phyloP scores from a whole-genome alignment of 2,797 vertebrate genomes.

The Sebastes matsubarae region DNA sequence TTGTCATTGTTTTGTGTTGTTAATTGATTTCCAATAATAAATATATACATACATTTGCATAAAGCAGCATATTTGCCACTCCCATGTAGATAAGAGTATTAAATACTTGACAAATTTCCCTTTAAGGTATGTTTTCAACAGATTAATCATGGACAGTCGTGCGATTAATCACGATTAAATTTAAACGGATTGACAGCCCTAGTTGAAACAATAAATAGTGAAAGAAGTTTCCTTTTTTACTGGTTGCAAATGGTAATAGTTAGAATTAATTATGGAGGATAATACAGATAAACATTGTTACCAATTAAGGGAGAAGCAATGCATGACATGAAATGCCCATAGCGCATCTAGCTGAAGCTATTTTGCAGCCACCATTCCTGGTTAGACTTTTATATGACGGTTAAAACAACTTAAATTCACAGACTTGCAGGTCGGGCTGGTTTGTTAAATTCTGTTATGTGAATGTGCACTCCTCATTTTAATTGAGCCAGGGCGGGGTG shows the following conservation, averaged over 20 bases:
- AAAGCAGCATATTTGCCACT: no score
- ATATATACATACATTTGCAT: no score
- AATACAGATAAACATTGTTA: background rate
- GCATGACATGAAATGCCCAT: background rate
- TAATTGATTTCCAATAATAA: no score
- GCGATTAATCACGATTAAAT: no score
- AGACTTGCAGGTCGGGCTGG: background rate
- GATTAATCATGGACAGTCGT: no score
- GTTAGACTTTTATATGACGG: background rate
- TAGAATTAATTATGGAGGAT: background rate
- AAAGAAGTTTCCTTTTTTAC: background rate
- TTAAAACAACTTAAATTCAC: background rate
- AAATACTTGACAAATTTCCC: no score
- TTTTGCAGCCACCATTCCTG: no score
- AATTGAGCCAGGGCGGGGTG: fast-evolving
- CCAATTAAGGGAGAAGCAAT: background rate
- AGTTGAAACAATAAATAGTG: background rate
- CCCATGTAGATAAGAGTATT: fast-evolving
- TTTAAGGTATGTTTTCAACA: no score
- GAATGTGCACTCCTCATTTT: background rate
- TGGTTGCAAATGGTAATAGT: background rate
- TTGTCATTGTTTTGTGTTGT: no score
- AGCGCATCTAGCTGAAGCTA: background rate
- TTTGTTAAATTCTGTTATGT: background rate
- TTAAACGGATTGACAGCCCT: no score